Evolutionary conservation across 2,797 vertebrate genomes (phyloP).

Genomic region (Pantherophis vulpinus): DNA sequence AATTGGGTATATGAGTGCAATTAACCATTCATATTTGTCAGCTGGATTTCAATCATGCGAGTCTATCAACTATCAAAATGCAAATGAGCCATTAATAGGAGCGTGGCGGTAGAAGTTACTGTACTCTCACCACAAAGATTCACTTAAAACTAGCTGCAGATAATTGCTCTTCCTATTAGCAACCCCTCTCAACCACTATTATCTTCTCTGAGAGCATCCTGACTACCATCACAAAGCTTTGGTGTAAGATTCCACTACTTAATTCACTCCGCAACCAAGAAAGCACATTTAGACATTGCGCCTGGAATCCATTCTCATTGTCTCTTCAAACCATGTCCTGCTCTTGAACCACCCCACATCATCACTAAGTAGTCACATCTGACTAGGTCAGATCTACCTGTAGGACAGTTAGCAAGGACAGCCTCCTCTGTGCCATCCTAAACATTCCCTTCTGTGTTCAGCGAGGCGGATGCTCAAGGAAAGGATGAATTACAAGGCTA

Average conservation of each 20-base stretch:
- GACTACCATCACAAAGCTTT: neutral
- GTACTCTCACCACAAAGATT: neutral
- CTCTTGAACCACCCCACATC: neutral
- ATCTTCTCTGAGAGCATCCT: neutral
- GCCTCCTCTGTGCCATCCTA: neutral
- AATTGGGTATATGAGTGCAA: neutral
- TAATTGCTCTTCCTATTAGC: neutral
- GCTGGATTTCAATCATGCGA: neutral
- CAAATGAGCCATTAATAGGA: neutral
- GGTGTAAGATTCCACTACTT: neutral
- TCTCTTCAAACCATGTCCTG: neutral
- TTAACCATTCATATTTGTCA: neutral
- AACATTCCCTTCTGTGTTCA: neutral
- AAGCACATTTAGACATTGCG: neutral
- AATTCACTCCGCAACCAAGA: neutral
- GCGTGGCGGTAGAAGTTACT: neutral
- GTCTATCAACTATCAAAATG: neutral
- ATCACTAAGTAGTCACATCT: neutral
- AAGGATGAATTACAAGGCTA: neutral
- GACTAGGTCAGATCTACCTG: neutral
- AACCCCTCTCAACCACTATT: neutral
- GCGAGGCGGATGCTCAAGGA: neutral
- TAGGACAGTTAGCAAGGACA: neutral
- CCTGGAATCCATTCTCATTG: neutral
- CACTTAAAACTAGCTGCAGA: neutral